Base-by-base conservation (phyloP, 2,113 vertebrate genomes). In the Nematolebias whitei region DNA sequence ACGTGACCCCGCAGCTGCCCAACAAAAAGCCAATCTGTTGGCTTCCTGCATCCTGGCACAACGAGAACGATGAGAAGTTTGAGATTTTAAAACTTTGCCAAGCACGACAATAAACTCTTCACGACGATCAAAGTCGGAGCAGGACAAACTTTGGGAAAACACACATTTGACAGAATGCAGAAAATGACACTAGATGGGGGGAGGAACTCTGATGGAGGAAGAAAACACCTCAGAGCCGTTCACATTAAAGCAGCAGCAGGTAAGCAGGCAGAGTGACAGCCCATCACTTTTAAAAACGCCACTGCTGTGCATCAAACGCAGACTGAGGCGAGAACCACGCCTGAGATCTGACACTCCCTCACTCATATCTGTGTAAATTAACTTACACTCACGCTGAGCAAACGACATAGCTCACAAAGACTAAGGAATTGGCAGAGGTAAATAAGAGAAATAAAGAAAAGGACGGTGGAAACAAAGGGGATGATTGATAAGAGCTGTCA, bases 11-110 rank as follows among this genome's bases (percentile, higher is more conserved):
- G 67, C 97, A 99, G 87, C 97, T 97, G 76, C 97, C 94, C 91
- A 99, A 67, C 71, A 99, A 92, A 88, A 99, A 99, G 6, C 97
- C 97, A 1, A 96, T 94, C 89, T 98, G 96, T 82, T 96, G 96
- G 87, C 96, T 96, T 67, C 96, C 96, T 7, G 97, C 96, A 24
- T 99, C 97, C 97, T 98, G 73, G 0, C 39, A 66, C 65, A 84
- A 3, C 20, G 73, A 38, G 62, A 38, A 74, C 0, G 51, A 58
- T 18, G 18, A 67, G 62, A 22, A 4, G 16, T 35, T 35, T 35
- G 32, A 35, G 32, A 35, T 10, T 35, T 35, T 35, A 8, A 4
- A 63, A 68, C 22, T 23, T 50, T 35, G 53, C 44, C 15, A 35
- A 71, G 38, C 10, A 64, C 24, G 47, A 49, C 0, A 11, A 65